Base-by-base conservation (phyloP, 2,797 vertebrate species). In the Fistularia commersonii region DNA sequence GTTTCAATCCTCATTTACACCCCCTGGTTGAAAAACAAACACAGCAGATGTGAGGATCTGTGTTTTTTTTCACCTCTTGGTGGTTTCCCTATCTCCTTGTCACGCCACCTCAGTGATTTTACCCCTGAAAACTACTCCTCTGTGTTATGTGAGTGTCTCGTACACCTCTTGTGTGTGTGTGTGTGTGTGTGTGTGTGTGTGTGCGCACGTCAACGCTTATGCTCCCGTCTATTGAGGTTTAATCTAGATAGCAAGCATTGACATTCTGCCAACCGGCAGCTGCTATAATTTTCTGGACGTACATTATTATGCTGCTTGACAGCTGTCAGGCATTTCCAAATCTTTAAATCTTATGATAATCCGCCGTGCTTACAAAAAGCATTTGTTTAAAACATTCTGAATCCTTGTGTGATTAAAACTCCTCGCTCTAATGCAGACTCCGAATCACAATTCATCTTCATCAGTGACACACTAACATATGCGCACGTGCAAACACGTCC, bases 261-360 rank as follows among this genome's bases (percentile, higher is more conserved):
- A 87, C 81, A 79, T 86, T 79, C 82, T 76, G 77, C 82, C 78
- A 82, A 85, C 48, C 57, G 34, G 76, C 75, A 82, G 76, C 69
- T 69, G 80, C 80, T 77, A 83, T 80, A 77, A 85, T 89, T 85
- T 86, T 88, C 73, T 79, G 77, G 76, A 84, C 77, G 70, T 75
- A 78, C 77, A 69, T 85, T 87, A 85, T 86, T 87, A 85, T 84
- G 72, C 74, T 45, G 84, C 75, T 57, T 80, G 86, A 87, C 88
- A 90, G 82, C 85, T 91, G 87, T 89, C 85, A 86, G 84, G 80
- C 75, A 87, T 88, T 87, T 87, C 81, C 76, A 87, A 87, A 88
- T 87, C 87, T 90, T 87, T 88, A 89, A 89, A 90, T 90, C 86
- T 88, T 81, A 69, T 69, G 84, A 83, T 91, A 91, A 91, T 91